Base-by-base conservation (phyloP, 2,888 invertebrate species). In the Meghimatium bilineatum region DNA sequence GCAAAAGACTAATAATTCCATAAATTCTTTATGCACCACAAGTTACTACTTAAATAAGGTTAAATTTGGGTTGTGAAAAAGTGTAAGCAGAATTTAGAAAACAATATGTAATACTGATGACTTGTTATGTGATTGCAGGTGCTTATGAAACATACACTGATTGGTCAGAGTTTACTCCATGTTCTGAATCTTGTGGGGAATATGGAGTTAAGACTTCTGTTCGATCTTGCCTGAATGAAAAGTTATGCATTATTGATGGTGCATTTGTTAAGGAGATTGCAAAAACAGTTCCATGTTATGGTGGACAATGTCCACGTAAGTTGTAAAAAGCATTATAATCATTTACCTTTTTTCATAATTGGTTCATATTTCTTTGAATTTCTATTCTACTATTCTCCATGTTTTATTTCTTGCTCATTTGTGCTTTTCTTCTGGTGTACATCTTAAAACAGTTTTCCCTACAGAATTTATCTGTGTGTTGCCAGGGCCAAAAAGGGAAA, bases 171-270 rank as follows among this genome's bases (percentile, higher is more conserved):
- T 88, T 85, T 76, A 69, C 85, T 12, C 69, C 83, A 6, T 89
- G 89, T 71, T 87, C 88, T n/a, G 84, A 80, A 34, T 74, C 83
- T 23, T 89, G 89, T 85, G 89, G 87, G 12, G 72, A n/a, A 38
- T 89, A 87, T 74, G 89, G 89, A 26, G 36, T 75, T 17, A 86
- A 86, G 71, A 69, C 36, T 10, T 86, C 86, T 60, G 52, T 56
- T 8, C 49, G 85, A 29, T 67, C 83, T 12, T 89, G 89, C 69
- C 76, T 89, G 34, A 60, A 66, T 23, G 75, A 49, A 17, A 67
- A 26, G 5, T 49, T 63, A 17, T 89, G 89, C 82, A 38, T 44
- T 36, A 49, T 83, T 44, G 29, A 71, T 2, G 85, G 80, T 2
- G 26, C 44, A 3, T 20, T 63, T 6, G 72, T 74, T 5, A 76